Evolutionary conservation across 2,888 invertebrate species (phyloP), one percentile per base, ranked within the genome.

Genomic region (Ethmia dodecea): DNA sequence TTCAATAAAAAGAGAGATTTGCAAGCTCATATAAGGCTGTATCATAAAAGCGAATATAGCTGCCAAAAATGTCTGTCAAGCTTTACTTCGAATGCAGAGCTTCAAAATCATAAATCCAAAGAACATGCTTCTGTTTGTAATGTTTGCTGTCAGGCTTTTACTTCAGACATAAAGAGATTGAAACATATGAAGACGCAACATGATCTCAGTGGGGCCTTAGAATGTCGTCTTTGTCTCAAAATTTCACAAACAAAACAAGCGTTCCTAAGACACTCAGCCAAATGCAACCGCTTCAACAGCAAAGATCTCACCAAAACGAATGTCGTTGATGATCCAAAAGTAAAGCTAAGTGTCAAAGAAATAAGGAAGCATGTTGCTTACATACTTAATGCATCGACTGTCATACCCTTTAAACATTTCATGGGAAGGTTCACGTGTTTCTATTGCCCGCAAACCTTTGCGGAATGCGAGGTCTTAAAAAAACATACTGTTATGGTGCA

Each of bases 371-470:
- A 65, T 29, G 57, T 83, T 11, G 69, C 74, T 1, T 66, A 60
- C 13, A 60, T 83, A 3, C 48, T 83, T 0, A 79, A 80, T 35
- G 75, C 69, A 64, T 73, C 80, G 0, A 76, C 75, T 0, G 75
- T 71, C 1, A 44, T 81, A 10, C 83, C 83, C 0, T 83, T 83
- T 31, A 83, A 79, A 40, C 70, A 61, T 47, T 77, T 60, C 38
- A 64, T 72, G 57, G 72, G 65, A 36, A 65, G 61, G 32, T 78
- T 81, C 31, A 47, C 75, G 14, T 84, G 83, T 42, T 84, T 81
- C 34, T 84, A 78, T 39, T 84, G 84, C 38, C 49, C 77, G 0
- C 66, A 69, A 56, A 72, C 78, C 26, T 84, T 77, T 30, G 47
- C 43, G 0, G 62, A 67, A 9, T 74, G 77, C 32, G 61, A 70